phyloP scores from a whole-genome alignment of 2,888 invertebrate species.

The Polydrusus cervinus region DNA sequence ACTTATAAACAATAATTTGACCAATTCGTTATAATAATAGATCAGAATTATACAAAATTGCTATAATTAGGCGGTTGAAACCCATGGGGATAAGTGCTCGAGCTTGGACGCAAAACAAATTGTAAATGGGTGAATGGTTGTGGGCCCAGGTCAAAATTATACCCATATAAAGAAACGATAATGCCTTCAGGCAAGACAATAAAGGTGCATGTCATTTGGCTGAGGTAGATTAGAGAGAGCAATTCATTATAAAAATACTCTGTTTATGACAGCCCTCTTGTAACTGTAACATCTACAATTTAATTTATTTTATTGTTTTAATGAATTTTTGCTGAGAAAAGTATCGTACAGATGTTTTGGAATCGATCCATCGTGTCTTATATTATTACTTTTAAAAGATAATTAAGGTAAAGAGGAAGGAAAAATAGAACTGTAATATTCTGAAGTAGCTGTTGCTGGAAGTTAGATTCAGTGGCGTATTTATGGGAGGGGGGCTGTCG shows the following conservation, averaged over 20 bases:
- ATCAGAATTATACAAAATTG: conserved; percentile 70
- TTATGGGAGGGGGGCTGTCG: no score
- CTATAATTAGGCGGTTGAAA: conserved; percentile 70
- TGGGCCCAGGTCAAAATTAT: conserved; percentile 65
- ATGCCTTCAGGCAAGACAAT: conserved; percentile 54
- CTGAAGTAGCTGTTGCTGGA: no score
- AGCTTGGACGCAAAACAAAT: conserved; percentile 71
- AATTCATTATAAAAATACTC: conserved; percentile 33
- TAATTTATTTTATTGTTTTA: conserved; percentile 22
- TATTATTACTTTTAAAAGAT: no score
- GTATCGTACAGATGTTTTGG: no score
- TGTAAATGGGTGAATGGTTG: conserved; percentile 68
- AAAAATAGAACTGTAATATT: no score
- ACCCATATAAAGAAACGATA: conserved; percentile 58
- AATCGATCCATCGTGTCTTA: no score
- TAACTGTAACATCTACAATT: conserved; percentile 54
- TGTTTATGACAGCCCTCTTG: conserved; percentile 22
- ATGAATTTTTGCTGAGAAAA: background rate
- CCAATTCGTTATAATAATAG: conserved; percentile 69
- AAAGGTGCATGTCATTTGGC: conserved; percentile 69
- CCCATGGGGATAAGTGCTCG: conserved; percentile 61
- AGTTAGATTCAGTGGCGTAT: no score
- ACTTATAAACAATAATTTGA: conserved; percentile 70
- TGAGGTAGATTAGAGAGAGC: conserved; percentile 30
- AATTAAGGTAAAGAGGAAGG: no score